phyloP scores from a whole-genome alignment of 1,140 invertebrate genomes.

The Grapholita molesta region DNA sequence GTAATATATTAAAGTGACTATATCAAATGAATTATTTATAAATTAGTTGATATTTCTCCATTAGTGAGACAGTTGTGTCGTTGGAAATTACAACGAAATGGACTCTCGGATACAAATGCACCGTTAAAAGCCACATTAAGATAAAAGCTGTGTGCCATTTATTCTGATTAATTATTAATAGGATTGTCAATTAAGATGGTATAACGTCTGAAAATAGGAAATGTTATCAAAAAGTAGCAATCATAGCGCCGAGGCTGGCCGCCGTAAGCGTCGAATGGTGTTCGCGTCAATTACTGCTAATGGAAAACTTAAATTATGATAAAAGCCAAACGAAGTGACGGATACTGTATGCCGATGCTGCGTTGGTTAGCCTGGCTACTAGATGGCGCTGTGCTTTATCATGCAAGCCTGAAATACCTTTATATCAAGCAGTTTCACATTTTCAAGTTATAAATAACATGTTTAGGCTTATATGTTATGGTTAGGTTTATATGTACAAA shows the following conservation, averaged over 20 bases:
- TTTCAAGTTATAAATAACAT: too few relatives aligned
- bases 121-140: conserved; percentile 70
- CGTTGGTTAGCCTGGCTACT: neutral
- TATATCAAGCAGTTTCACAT: too few relatives aligned
- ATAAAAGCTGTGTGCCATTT: conserved; percentile 69
- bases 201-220: conserved; percentile 68
- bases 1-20: conserved; percentile 28
- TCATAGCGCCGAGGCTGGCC: conserved; percentile 54
- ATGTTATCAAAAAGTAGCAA: conserved; percentile 75
- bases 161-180: conserved; percentile 74
- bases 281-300: conserved; percentile 76
- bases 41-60: conserved; percentile 66
- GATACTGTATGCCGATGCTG: conserved; percentile 44
- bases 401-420: too few relatives aligned
- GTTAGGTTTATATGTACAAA: too few relatives aligned
- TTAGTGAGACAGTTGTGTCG: conserved; percentile 56
- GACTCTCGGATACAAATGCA: conserved; percentile 63
- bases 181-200: conserved; percentile 69
- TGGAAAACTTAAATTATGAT: conserved; percentile 79
- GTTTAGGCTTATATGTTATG: too few relatives aligned
- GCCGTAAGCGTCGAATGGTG: conserved; percentile 75
- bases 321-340: conserved; percentile 65
- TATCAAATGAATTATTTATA: conserved; percentile 56
- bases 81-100: conserved; percentile 65
- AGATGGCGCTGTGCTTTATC: too few relatives aligned